Percentiles rank a stretch among this genome's conserved stretches.
phyloP scores from a whole-genome alignment of 2,113 vertebrate genomes.

The Erinaceus europaeus region DNA sequence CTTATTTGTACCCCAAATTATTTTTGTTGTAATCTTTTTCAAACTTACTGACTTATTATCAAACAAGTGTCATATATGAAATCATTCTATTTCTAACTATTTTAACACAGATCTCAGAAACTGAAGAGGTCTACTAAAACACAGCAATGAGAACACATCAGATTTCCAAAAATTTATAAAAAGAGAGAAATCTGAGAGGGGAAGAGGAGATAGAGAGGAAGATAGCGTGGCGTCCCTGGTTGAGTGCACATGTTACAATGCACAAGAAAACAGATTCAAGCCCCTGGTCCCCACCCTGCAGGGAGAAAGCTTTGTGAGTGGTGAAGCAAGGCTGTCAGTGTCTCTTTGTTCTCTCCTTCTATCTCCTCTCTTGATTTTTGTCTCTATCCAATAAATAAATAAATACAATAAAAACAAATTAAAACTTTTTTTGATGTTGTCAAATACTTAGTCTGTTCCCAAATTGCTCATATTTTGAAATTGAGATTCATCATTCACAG shows the following conservation, averaged over 20 bases:
- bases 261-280: no score
- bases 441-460: background rate
- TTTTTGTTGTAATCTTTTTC: background rate
- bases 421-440: slow-evolving; percentile 21
- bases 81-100: background rate
- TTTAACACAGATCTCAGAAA: background rate
- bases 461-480: background rate
- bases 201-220: no score
- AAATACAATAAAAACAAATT: no score
- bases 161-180: background rate
- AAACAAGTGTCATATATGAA: background rate
- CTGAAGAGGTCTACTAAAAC: background rate
- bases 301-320: no score
- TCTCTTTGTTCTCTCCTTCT: no score
- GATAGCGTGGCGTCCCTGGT: no score
- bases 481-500: background rate
- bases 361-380: no score
- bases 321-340: no score
- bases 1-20: background rate
- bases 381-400: no score
- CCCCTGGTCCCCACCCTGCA: no score
- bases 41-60: background rate
- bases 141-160: background rate
- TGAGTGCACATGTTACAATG: no score
- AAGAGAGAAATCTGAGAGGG: no score